Percentiles rank a stretch among this genome's conserved stretches.
phyloP scores from a whole-genome alignment of 2,888 invertebrate species.

The Trypoxylon attenuatum region DNA sequence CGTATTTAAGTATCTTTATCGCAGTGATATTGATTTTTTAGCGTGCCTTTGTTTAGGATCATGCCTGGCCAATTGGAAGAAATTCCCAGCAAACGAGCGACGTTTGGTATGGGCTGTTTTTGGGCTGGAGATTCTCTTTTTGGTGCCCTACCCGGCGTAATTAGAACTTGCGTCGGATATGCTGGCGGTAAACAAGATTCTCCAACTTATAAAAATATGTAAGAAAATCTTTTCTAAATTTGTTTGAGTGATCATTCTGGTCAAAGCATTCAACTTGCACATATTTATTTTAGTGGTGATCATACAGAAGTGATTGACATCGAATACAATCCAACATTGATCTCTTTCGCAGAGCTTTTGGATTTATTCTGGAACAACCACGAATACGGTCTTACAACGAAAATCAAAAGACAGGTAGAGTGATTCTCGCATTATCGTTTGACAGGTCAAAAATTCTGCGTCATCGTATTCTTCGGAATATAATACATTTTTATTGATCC shows the following conservation, averaged over 20 bases:
- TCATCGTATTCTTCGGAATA: not conserved
- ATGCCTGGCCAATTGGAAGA: slow-evolving; percentile 79
- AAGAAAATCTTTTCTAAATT: slow-evolving; percentile 71
- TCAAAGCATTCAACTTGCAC: not conserved
- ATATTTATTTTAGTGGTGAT: slow-evolving; percentile 81
- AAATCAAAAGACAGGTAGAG: slow-evolving; percentile 85
- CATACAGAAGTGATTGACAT: slow-evolving; percentile 96
- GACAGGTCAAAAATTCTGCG: not conserved
- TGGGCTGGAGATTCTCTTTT: slow-evolving; percentile 93
- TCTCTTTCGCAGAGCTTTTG: slow-evolving; percentile 85
- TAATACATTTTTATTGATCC: not conserved
- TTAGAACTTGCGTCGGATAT: slow-evolving; percentile 95
- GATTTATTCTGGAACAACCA: slow-evolving; percentile 95
- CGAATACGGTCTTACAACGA: slow-evolving; percentile 88
- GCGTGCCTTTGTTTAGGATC: slow-evolving; percentile 27
- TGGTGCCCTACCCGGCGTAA: slow-evolving; percentile 83
- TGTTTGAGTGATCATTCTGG: not conserved
- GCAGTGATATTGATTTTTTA: no score
- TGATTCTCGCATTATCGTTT: slow-evolving; percentile 21
- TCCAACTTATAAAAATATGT: slow-evolving; percentile 92
- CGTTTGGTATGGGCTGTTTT: slow-evolving; percentile 96
- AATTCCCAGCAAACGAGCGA: slow-evolving; percentile 83
- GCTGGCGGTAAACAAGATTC: slow-evolving; percentile 88
- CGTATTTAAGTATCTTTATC: no score
- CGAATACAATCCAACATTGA: slow-evolving; percentile 88